These are phyloP conservation scores for Gibbula magus DNA, from an alignment of 2,888 invertebrate genomes.

Conservation along the genomic window DNA sequence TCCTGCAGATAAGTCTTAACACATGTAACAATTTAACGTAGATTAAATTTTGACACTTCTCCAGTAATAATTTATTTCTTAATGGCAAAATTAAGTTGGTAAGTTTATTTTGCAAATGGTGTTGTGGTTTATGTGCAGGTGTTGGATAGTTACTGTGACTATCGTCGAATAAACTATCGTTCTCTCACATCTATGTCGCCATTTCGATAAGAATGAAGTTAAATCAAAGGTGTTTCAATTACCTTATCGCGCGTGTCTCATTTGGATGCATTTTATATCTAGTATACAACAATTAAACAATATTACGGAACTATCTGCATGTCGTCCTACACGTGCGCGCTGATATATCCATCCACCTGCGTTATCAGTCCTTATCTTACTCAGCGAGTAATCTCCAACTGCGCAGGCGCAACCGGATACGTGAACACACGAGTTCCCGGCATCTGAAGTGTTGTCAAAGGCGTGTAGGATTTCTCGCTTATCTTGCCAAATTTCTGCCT, in stretches of 20 bases:
- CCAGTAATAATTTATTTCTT: no score
- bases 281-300: constrained; percentile 20
- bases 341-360: constrained; percentile 3
- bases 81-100: no score
- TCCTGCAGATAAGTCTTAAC: no score
- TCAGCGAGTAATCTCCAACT: constrained; percentile 1
- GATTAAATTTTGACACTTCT: no score
- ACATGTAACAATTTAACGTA: no score
- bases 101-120: no score
- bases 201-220: background rate
- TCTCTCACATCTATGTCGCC: background rate
- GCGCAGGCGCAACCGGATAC: constrained; percentile 24
- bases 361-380: constrained; percentile 23
- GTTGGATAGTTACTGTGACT: background rate
- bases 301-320: constrained; percentile 16
- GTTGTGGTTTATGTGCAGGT: background rate
- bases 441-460: constrained; percentile 14
- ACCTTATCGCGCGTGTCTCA: constrained; percentile 16
- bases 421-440: constrained; percentile 7
- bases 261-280: constrained; percentile 25
- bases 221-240: constrained; percentile 9
- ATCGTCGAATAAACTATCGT: constrained; percentile 3
- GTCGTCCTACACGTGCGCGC: constrained; percentile 1
- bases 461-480: background rate
- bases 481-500: constrained; percentile 27